These are phyloP conservation scores for Alligator mississippiensis DNA, from an alignment of 2,113 vertebrate species.

Conservation along the genomic window DNA sequence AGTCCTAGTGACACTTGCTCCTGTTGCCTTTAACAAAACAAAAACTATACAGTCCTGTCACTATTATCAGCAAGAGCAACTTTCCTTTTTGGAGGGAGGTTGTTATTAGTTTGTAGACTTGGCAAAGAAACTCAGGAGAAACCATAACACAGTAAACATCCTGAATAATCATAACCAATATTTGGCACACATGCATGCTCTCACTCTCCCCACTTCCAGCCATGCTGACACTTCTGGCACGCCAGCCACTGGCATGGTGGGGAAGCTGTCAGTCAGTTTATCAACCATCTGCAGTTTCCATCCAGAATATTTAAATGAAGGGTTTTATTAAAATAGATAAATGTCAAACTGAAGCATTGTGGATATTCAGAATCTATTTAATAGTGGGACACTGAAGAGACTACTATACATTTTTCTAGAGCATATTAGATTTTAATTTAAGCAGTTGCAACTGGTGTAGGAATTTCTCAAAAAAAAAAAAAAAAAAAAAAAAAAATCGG, in stretches of 20 bases:
- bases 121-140: not conserved
- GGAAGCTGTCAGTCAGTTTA: not conserved
- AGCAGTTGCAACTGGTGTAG: slow-evolving; percentile 62
- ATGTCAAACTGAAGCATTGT: slow-evolving; percentile 64
- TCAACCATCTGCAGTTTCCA: not conserved
- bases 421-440: slow-evolving; percentile 65
- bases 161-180: not conserved
- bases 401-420: slow-evolving; percentile 69
- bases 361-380: slow-evolving; percentile 71
- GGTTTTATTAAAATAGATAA: not conserved
- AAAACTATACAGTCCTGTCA: not conserved
- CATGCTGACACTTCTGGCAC: slow-evolving; percentile 19
- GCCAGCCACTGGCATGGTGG: not conserved
- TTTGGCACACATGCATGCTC: not conserved
- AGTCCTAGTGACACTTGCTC: fast-evolving
- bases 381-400: slow-evolving; percentile 66
- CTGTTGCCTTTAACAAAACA: not conserved
- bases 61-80: not conserved
- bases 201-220: not conserved
- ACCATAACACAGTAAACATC: not conserved
- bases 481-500: slow-evolving; percentile 27
- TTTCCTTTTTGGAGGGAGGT: not conserved
- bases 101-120: not conserved
- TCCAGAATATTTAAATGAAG: not conserved
- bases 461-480: slow-evolving; percentile 54